phyloP scores from a whole-genome alignment of 1,140 invertebrate genomes.

The Drosophila lini region DNA sequence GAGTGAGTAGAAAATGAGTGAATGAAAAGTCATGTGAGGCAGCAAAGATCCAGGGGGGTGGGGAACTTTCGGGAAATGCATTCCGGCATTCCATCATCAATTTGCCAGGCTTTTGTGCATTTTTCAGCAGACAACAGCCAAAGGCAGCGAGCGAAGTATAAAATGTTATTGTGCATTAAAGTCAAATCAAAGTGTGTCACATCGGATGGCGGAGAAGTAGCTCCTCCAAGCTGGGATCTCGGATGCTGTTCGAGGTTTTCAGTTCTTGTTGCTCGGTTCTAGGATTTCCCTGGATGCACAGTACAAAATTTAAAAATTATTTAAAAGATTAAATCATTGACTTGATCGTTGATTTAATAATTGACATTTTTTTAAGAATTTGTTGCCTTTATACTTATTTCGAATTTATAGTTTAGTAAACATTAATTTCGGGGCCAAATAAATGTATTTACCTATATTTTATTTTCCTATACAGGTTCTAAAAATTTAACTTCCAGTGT shows the following conservation, averaged over 20 bases:
- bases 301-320: background rate
- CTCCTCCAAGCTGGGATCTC: slow-evolving; percentile 5
- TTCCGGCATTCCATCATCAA: slow-evolving; percentile 63
- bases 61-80: slow-evolving; percentile 49
- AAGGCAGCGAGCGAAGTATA: slow-evolving; percentile 43
- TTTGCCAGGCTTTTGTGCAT: slow-evolving; percentile 62
- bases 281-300: slow-evolving; percentile 2
- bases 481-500: background rate
- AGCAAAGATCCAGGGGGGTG: slow-evolving; percentile 39
- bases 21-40: slow-evolving; percentile 6
- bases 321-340: no score
- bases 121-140: slow-evolving; percentile 54
- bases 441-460: background rate
- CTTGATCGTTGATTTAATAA: no score
- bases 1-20: background rate
- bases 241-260: slow-evolving; percentile 33
- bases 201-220: slow-evolving; percentile 15
- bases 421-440: background rate
- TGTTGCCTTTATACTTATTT: background rate
- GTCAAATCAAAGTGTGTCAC: slow-evolving; percentile 75
- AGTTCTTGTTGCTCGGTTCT: slow-evolving; percentile 3
- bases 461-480: no score
- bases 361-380: background rate
- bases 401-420: background rate
- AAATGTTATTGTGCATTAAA: slow-evolving; percentile 79